Percentiles rank a stretch among this genome's conserved stretches.
These are phyloP conservation scores for Drosophila pullipes DNA, from an alignment of 2,888 invertebrate species.

Conservation along the genomic window DNA sequence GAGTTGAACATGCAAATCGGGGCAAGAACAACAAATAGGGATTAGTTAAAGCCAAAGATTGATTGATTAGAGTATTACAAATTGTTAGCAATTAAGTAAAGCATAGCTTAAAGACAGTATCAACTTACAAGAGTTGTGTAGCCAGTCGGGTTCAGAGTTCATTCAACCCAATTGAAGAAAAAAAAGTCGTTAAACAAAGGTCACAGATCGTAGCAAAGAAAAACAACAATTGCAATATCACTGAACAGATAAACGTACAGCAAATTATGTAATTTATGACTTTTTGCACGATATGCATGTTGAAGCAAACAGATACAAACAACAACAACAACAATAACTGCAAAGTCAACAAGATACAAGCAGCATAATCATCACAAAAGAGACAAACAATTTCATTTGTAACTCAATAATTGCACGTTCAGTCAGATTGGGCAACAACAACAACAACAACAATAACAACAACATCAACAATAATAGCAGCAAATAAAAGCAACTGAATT, in stretches of 20 bases:
- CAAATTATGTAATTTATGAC: conserved; percentile 73
- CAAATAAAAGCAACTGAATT: conserved; percentile 37
- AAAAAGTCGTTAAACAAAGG: conserved; percentile 37
- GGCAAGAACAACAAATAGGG: conserved; percentile 33
- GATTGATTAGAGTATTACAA: conserved; percentile 45
- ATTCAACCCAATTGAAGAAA: conserved; percentile 35
- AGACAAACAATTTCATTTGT: conserved; percentile 49
- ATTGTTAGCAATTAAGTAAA: conserved; percentile 24
- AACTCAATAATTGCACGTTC: conserved; percentile 76
- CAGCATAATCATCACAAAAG: conserved; percentile 47
- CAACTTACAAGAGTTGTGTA: conserved; percentile 1
- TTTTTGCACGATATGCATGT: conserved; percentile 61
- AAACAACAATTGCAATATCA: conserved; percentile 37
- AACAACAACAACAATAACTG: conserved; percentile 18
- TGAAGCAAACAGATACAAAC: conserved; percentile 18
- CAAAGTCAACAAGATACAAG: conserved; percentile 43
- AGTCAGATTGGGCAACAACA: conserved; percentile 9
- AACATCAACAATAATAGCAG: background rate
- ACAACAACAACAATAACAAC: conserved; percentile 5
- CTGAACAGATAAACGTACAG: conserved; percentile 41
- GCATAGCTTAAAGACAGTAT: conserved; percentile 14
- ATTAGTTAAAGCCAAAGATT: conserved; percentile 34
- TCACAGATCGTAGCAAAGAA: conserved; percentile 21
- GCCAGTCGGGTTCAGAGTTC: conserved; percentile 18
- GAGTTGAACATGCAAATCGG: conserved; percentile 71